These are phyloP conservation scores for Idaea dimidiata DNA, from an alignment of 2,888 invertebrate genomes.

Conservation along the genomic window DNA sequence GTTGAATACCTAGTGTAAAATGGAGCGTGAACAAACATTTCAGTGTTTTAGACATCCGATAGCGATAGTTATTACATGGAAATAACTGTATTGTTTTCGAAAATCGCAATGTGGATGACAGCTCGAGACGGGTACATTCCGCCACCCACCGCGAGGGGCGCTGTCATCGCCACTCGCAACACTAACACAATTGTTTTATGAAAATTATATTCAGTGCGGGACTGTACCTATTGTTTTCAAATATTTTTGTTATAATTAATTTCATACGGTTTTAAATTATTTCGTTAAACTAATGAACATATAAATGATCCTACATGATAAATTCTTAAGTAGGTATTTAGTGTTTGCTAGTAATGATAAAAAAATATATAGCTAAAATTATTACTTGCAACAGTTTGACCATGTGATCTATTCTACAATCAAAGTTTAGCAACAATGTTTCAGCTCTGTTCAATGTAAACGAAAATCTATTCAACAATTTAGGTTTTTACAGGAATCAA, in stretches of 20 bases:
- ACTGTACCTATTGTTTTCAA: not conserved
- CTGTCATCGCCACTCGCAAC: constrained; percentile 67
- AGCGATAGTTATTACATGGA: constrained; percentile 66
- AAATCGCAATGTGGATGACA: constrained; percentile 35
- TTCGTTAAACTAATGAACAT: not conserved
- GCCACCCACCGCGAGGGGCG: constrained; percentile 58
- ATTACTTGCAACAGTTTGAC: too few species aligned
- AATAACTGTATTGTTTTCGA: constrained; percentile 63
- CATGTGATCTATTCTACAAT: too few species aligned
- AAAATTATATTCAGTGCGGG: constrained; percentile 5
- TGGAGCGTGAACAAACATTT: constrained; percentile 47
- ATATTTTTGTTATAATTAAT: constrained; percentile 5
- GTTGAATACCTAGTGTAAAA: constrained; percentile 25
- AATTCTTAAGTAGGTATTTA: too few species aligned
- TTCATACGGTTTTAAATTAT: not conserved
- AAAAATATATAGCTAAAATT: too few species aligned
- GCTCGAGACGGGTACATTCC: constrained; percentile 58
- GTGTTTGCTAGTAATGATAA: too few species aligned
- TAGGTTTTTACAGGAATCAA: too few species aligned
- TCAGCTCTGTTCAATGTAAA: too few species aligned
- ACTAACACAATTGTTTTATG: constrained; percentile 42
- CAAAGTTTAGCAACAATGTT: too few species aligned
- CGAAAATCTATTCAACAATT: too few species aligned
- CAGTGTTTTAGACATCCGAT: constrained; percentile 65
- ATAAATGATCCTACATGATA: too few species aligned